Evolutionary conservation across 2,797 vertebrate species (phyloP).

Genomic region (Semotilus atromaculatus): DNA sequence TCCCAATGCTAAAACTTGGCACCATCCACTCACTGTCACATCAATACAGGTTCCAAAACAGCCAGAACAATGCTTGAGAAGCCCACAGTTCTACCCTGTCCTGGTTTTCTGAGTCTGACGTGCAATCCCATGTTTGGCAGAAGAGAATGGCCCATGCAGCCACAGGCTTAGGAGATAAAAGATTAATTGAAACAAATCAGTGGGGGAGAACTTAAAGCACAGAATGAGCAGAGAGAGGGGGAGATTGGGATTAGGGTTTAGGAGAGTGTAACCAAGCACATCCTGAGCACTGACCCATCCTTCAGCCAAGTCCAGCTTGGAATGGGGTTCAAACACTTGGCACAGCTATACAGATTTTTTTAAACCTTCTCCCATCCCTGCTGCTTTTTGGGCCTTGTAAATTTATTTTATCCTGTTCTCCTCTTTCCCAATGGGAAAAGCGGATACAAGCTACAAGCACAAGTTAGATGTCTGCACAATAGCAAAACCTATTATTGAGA

Average conservation of each 20-base stretch:
- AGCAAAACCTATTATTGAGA: slow-evolving; percentile 6
- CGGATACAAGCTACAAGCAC: slow-evolving; percentile 13
- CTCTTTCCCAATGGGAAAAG: neutral
- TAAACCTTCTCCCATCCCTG: slow-evolving; percentile 28
- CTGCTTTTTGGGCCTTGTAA: neutral
- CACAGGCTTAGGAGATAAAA: slow-evolving; percentile 61
- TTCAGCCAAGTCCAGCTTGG: slow-evolving; percentile 58
- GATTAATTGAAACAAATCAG: slow-evolving; percentile 65
- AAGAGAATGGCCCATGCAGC: slow-evolving; percentile 49
- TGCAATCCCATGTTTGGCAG: slow-evolving; percentile 60
- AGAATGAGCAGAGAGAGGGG: slow-evolving; percentile 45
- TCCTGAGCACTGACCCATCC: slow-evolving; percentile 51
- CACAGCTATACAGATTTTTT: slow-evolving; percentile 28
- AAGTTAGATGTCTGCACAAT: slow-evolving; percentile 6
- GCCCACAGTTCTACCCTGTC: slow-evolving; percentile 47
- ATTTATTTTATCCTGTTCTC: slow-evolving; percentile 22
- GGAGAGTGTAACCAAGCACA: slow-evolving; percentile 59
- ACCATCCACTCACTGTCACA: slow-evolving; percentile 53
- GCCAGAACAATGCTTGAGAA: slow-evolving; percentile 55
- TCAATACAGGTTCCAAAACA: slow-evolving; percentile 60
- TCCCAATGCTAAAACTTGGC: slow-evolving; percentile 54
- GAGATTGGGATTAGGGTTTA: slow-evolving; percentile 57
- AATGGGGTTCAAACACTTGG: slow-evolving; percentile 59
- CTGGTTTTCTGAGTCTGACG: slow-evolving; percentile 52
- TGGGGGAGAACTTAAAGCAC: slow-evolving; percentile 52